Conservation (phyloP, 1,140 invertebrate species). For the Drosophila pseudoananassae region DNA sequence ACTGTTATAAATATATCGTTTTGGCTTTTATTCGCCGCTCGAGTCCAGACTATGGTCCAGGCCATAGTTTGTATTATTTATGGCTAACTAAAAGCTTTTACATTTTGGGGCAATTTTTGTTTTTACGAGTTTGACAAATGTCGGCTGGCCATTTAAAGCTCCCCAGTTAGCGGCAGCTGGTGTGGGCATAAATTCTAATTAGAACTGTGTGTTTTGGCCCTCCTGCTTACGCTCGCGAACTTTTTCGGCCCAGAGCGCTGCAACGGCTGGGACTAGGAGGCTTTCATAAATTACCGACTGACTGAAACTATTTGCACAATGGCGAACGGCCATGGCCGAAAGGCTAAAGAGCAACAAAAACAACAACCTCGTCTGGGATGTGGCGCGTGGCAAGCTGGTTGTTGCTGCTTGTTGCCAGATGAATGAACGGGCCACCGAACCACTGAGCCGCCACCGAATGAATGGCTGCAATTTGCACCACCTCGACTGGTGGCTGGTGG, state of each 20-base stretch:
- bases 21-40: conserved; percentile 52
- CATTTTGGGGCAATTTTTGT: conserved; percentile 68
- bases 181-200: conserved; percentile 76
- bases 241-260: conserved; percentile 24
- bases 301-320: conserved; percentile 44
- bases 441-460: conserved; percentile 60
- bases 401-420: conserved; percentile 55
- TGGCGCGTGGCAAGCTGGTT: conserved; percentile 42
- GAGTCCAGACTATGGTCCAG: not conserved
- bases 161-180: conserved; percentile 16
- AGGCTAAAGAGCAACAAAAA: conserved; percentile 11
- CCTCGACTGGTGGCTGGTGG: conserved; percentile 40
- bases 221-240: conserved; percentile 20
- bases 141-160: conserved; percentile 39
- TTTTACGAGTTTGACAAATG: conserved; percentile 74
- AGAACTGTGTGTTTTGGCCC: conserved; percentile 22
- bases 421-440: conserved; percentile 53
- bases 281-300: conserved; percentile 55
- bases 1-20: conserved; percentile 73
- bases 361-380: conserved; percentile 7
- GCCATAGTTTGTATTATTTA: conserved; percentile 79
- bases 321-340: conserved; percentile 27
- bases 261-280: not conserved
- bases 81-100: conserved; percentile 78
- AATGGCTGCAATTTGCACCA: conserved; percentile 74